A percentile compares a stretch with the other conserved stretches of the same genome.
Conservation (phyloP, 2,888 invertebrate species). For the Drosophila eohydei region DNA sequence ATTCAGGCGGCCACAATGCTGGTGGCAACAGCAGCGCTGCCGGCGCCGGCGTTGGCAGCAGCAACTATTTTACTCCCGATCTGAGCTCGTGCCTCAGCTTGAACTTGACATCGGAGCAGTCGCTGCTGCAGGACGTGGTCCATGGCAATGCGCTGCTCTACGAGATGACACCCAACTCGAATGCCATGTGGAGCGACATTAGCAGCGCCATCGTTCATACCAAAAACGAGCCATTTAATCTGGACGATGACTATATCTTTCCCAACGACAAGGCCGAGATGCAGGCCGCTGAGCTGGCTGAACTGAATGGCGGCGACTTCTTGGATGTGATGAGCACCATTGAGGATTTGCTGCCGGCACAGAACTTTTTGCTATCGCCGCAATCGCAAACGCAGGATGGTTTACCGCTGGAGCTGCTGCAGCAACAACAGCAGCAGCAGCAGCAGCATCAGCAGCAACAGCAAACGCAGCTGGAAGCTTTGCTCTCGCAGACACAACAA, state of each 20-base stretch:
- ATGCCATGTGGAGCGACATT: conserved; percentile 85
- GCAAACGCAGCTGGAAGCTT: conserved; percentile 64
- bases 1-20: conserved; percentile 15
- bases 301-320: conserved; percentile 93
- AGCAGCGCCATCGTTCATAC: conserved; percentile 85
- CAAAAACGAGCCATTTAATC: conserved; percentile 88
- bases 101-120: conserved; percentile 56
- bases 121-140: conserved; percentile 54
- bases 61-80: conserved; percentile 72
- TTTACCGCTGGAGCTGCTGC: conserved; percentile 82
- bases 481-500: conserved; percentile 57
- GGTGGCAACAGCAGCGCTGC: conserved; percentile 38
- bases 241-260: conserved; percentile 96
- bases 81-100: conserved; percentile 61
- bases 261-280: conserved; percentile 95
- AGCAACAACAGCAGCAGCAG: conserved; percentile 60
- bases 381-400: conserved; percentile 73
- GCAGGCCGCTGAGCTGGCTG: conserved; percentile 92
- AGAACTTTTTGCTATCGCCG: conserved; percentile 79
- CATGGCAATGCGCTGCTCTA: conserved; percentile 69
- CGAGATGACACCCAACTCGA: conserved; percentile 82
- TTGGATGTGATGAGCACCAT: conserved; percentile 91
- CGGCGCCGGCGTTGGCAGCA: conserved; percentile 30
- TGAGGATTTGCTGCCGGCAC: conserved; percentile 88
- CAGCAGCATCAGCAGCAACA: conserved; percentile 62